Base-by-base conservation (phyloP, 2,113 vertebrate genomes). In the Tragelaphus imberbis region DNA sequence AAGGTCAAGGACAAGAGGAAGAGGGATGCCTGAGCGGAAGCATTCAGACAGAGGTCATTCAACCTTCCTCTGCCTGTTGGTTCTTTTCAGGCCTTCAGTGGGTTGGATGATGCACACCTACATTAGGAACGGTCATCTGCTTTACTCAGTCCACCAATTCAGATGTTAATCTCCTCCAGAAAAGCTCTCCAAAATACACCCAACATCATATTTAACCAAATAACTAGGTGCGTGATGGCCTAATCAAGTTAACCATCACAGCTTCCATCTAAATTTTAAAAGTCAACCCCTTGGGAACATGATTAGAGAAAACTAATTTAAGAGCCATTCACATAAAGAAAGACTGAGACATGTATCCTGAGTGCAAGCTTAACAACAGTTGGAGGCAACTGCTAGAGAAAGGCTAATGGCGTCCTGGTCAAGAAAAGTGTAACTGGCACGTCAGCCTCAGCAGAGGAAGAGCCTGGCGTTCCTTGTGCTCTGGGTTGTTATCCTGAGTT, bases 251-350 rank as follows among this genome's bases (percentile, higher is more conserved):
- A 65, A 79, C 36, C 65, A 65, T 51, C 33, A 79, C 7, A 19
- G 3, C 10, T 79, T 75, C 84, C 17, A 33, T 55, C 15, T 75
- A 71, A 71, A 58, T 95, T 84, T 89, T n/a, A 44, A 51, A 86
- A 65, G 59, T 25, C 25, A 94, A 33, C 27, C 56, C n/a, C 40
- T 82, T 59, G 16, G 36, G 19, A 85, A 90, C 6, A 80, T 6
- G 2, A 27, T 21, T 95, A 12, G 14, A 90, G 7, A 95, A 79
- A 85, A 88, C 25, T 17, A 6, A 88, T 58, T 84, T 30, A 93
- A 95, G 14, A 90, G 27, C 1, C 77, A 77, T 51, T 92, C 19
- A 87, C 36, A 75, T 49, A 79, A 90, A 77, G 49, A 84, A 90
- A 93, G 55, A 80, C 51, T 81, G 36, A 94, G 33, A 51, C 23